phyloP scores from a whole-genome alignment of 2,113 vertebrate species.

The Theristicus caerulescens region DNA sequence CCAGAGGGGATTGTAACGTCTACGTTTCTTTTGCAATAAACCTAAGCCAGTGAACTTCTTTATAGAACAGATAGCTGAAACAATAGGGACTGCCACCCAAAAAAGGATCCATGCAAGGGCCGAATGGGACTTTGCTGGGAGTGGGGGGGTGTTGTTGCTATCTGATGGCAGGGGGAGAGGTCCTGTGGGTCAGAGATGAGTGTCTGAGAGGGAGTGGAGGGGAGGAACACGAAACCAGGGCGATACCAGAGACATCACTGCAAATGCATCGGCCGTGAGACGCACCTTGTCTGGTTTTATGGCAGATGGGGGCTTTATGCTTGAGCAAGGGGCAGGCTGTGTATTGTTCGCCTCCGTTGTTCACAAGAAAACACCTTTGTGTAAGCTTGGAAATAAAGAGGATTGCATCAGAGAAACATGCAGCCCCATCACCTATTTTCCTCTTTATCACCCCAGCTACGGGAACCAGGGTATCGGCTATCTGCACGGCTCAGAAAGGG shows the following conservation, averaged over 20 bases:
- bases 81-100: not conserved
- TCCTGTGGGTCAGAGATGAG: not conserved
- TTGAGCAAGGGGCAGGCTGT: not conserved
- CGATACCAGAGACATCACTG: not conserved
- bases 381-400: not conserved
- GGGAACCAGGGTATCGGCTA: not conserved
- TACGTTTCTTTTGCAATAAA: not conserved
- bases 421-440: not conserved
- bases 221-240: not conserved
- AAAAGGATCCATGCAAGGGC: not conserved
- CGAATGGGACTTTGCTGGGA: not conserved
- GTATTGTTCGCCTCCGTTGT: not conserved
- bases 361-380: not conserved
- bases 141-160: not conserved
- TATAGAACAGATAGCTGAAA: not conserved
- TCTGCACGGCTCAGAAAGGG: not conserved
- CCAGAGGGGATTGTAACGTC: not conserved
- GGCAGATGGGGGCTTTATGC: not conserved
- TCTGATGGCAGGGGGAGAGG: not conserved
- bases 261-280: accelerated
- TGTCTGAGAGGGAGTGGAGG: not conserved
- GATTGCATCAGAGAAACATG: not conserved
- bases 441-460: not conserved
- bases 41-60: not conserved
- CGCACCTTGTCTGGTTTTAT: not conserved